Conservation (phyloP, 2,113 vertebrate genomes). For the Nycticryphes semicollaris region DNA sequence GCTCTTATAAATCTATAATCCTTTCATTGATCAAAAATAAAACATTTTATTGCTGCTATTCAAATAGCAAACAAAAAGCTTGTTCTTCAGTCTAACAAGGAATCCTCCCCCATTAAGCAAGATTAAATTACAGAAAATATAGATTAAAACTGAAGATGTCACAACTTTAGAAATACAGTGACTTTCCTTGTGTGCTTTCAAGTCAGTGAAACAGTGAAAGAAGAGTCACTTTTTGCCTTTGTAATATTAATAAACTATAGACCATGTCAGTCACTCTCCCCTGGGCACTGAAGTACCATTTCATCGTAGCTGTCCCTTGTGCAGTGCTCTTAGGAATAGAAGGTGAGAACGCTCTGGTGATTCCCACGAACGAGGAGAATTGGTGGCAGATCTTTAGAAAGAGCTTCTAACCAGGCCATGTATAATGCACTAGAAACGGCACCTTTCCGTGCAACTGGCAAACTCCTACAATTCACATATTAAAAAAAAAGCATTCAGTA, state of each 20-base stretch:
- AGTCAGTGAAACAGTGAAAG: constrained; percentile 78
- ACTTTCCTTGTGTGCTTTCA: constrained; percentile 82
- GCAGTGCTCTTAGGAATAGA: constrained; percentile 88
- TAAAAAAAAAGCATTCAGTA: background rate
- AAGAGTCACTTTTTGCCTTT: constrained; percentile 77
- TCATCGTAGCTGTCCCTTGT: constrained; percentile 21
- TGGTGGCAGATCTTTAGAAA: constrained; percentile 94
- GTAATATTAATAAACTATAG: constrained; percentile 61
- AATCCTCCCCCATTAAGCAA: constrained; percentile 73
- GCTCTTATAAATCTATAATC: constrained; percentile 89
- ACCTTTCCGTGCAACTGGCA: constrained; percentile 94
- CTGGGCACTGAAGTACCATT: constrained; percentile 73
- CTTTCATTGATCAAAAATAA: constrained; percentile 81
- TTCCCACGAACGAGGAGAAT: constrained; percentile 95
- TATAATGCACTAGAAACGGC: constrained; percentile 93
- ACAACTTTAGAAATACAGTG: constrained; percentile 68
- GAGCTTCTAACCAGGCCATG: constrained; percentile 94
- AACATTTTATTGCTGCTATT: constrained; percentile 91
- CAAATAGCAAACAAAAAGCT: constrained; percentile 84
- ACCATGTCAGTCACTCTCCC: constrained; percentile 59
- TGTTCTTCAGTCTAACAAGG: constrained; percentile 74
- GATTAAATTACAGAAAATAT: constrained; percentile 73
- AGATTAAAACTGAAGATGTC: constrained; percentile 75
- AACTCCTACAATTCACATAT: constrained; percentile 80
- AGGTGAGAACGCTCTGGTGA: constrained; percentile 98